Percentiles rank a stretch among this genome's conserved stretches.
phyloP scores from a whole-genome alignment of 2,113 vertebrate genomes.

The Falco punctatus region DNA sequence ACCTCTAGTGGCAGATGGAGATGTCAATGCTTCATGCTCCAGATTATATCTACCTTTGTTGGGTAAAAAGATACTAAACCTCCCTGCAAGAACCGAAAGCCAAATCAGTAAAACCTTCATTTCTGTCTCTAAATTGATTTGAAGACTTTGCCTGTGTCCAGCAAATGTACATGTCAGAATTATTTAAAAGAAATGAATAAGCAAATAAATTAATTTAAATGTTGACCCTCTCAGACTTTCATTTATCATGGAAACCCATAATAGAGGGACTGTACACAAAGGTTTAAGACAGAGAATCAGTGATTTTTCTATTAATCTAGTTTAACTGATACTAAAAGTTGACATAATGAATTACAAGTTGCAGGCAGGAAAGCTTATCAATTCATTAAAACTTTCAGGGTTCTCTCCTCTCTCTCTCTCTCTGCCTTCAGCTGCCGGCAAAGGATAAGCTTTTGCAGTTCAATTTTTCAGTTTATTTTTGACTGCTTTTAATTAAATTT shows the following conservation, averaged over 20 bases:
- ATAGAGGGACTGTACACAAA: constrained; percentile 2
- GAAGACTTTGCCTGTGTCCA: constrained; percentile 9
- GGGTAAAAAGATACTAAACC: constrained; percentile 5
- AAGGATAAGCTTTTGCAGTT: constrained; percentile 74
- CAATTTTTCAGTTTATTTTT: constrained; percentile 82
- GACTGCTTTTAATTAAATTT: constrained; percentile 86
- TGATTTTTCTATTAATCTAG: constrained; percentile 75
- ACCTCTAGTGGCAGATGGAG: constrained; percentile 55
- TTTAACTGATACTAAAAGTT: constrained; percentile 77
- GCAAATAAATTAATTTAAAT: constrained; percentile 61
- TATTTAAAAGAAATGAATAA: constrained; percentile 60
- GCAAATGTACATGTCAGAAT: constrained; percentile 32
- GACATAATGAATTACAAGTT: constrained; percentile 73
- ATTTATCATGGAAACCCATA: constrained; percentile 51
- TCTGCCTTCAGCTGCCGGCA: constrained; percentile 73
- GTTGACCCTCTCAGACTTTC: constrained; percentile 59
- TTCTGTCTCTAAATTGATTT: constrained; percentile 43
- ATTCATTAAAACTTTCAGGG: constrained; percentile 76
- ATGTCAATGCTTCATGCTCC: not conserved
- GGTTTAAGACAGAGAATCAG: constrained; percentile 71
- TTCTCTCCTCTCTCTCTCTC: constrained; percentile 52
- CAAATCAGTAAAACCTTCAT: constrained; percentile 27
- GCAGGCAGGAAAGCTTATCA: constrained; percentile 70
- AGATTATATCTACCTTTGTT: not conserved
- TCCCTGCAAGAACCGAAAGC: not conserved